phyloP scores from a whole-genome alignment of 2,113 vertebrate species.

The Panthera tigris region DNA sequence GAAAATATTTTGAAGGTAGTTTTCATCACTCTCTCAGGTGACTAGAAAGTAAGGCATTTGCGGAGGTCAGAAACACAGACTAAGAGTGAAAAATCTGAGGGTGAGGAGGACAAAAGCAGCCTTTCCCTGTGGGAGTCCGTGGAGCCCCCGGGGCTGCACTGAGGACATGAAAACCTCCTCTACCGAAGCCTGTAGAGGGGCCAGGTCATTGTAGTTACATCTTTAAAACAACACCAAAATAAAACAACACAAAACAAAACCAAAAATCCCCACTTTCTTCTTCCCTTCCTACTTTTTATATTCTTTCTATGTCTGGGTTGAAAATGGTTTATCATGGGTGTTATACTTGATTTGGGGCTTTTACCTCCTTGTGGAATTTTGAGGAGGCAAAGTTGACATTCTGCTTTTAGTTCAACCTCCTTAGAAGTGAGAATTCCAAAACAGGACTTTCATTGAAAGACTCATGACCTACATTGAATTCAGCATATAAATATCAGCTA shows the following conservation, averaged over 20 bases:
- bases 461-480: neutral
- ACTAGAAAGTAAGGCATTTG: neutral
- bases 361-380: neutral
- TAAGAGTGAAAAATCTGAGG: neutral
- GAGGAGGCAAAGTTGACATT: neutral
- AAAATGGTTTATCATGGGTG: neutral
- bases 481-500: neutral
- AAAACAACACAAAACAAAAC: neutral
- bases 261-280: neutral
- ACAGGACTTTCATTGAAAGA: neutral
- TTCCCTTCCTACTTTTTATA: neutral
- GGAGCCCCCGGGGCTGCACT: neutral
- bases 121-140: fast-evolving
- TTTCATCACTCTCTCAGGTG: neutral
- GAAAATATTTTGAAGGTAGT: neutral
- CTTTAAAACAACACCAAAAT: neutral
- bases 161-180: neutral
- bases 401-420: neutral
- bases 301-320: neutral
- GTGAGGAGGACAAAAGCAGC: neutral
- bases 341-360: neutral
- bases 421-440: neutral
- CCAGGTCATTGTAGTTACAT: neutral
- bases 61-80: neutral
- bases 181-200: fast-evolving